These are phyloP conservation scores for Malthinus seriepunctatus DNA, from an alignment of 2,888 invertebrate genomes.

Conservation along the genomic window DNA sequence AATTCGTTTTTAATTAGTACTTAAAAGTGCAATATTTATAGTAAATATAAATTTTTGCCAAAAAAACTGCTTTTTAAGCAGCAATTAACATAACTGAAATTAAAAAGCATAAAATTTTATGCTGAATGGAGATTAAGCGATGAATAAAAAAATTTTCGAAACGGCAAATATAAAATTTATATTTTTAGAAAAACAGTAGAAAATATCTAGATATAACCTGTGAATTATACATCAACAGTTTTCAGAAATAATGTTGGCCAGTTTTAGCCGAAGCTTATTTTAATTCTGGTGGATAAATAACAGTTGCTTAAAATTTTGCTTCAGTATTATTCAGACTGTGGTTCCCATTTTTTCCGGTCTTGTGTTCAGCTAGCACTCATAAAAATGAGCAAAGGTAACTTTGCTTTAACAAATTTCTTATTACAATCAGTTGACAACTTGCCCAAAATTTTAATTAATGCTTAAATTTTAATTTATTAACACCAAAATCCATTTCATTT, in stretches of 20 bases:
- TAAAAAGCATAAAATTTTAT: neutral
- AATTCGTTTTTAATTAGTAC: too few species aligned
- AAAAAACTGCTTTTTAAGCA: too few species aligned
- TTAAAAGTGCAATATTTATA: too few species aligned
- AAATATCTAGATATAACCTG: constrained; percentile 17
- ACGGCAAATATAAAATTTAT: neutral
- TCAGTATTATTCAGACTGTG: constrained; percentile 16
- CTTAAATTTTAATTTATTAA: neutral
- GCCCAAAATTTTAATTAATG: neutral
- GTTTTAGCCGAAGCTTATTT: constrained; percentile 15
- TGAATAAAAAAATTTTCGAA: neutral
- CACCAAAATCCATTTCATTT: neutral
- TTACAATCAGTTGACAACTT: neutral
- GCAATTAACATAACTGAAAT: constrained; percentile 1
- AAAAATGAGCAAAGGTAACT: constrained; percentile 12
- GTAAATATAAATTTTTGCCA: too few species aligned
- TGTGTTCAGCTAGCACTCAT: constrained; percentile 1
- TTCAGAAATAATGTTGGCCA: constrained; percentile 11
- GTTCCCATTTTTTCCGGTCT: constrained; percentile 16
- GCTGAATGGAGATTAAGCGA: neutral
- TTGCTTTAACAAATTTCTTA: neutral
- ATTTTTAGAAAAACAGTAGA: constrained; percentile 11
- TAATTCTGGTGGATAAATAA: constrained; percentile 12
- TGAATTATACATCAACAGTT: constrained; percentile 14
- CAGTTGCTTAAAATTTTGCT: constrained; percentile 2